These are phyloP conservation scores for Cantharis rufa DNA, from an alignment of 2,888 invertebrate genomes.

Conservation along the genomic window DNA sequence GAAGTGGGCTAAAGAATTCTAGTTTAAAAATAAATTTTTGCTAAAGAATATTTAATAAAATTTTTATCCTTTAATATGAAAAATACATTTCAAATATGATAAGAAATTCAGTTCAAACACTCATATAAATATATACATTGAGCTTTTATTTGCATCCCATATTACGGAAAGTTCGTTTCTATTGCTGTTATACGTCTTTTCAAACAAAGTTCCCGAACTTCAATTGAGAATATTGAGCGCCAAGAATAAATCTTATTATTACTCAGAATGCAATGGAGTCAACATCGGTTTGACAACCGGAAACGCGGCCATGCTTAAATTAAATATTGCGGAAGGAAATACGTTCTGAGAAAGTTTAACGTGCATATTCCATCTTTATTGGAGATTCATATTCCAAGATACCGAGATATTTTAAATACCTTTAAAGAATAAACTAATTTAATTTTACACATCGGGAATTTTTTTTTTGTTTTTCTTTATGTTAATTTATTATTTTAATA, in stretches of 20 bases:
- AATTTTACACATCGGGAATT: background rate
- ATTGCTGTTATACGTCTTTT: constrained; percentile 45
- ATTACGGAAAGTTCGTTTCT: constrained; percentile 33
- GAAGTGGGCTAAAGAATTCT: background rate
- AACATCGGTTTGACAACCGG: constrained; percentile 52
- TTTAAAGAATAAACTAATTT: background rate
- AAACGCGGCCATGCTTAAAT: constrained; percentile 52
- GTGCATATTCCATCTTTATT: background rate
- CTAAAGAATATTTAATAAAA: background rate
- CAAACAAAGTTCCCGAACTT: constrained; percentile 40
- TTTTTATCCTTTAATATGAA: background rate
- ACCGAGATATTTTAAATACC: background rate
- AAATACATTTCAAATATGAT: background rate
- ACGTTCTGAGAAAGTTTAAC: constrained; percentile 34
- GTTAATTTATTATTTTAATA: background rate
- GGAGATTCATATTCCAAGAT: background rate
- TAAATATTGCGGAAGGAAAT: constrained; percentile 51
- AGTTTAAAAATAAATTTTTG: background rate
- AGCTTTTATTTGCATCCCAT: constrained; percentile 26
- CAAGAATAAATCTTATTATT: constrained; percentile 54
- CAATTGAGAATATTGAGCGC: constrained; percentile 51
- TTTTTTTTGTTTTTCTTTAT: background rate
- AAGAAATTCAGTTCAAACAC: constrained; percentile 4
- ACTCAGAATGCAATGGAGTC: constrained; percentile 53
- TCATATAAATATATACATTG: constrained; percentile 23